A percentile compares a stretch with the other conserved stretches of the same genome.
phyloP scores from a whole-genome alignment of 2,797 vertebrate genomes.

The Diglossa cyanea region DNA sequence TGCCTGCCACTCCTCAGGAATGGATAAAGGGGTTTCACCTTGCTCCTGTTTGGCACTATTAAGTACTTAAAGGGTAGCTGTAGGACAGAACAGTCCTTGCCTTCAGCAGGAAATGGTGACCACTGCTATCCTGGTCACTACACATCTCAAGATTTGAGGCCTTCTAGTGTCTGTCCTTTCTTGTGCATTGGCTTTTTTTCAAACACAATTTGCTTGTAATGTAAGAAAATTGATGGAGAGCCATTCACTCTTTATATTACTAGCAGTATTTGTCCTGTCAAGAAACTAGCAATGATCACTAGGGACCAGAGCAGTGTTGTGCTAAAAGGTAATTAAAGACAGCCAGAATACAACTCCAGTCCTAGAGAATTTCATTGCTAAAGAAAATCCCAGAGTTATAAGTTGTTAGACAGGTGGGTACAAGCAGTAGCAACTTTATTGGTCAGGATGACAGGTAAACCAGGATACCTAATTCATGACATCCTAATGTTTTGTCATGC shows the following conservation, averaged over 20 bases:
- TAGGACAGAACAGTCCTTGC: neutral
- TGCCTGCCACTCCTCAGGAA: neutral
- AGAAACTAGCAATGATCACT: neutral
- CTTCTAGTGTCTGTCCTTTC: neutral
- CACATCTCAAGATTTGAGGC: neutral
- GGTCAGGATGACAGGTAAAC: neutral
- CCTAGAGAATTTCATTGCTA: neutral
- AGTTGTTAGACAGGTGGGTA: fast-evolving
- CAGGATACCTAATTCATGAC: neutral
- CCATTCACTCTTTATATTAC: neutral
- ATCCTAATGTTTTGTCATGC: neutral
- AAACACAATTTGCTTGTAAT: neutral
- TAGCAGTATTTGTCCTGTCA: neutral
- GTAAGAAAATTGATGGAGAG: neutral
- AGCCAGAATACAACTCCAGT: neutral
- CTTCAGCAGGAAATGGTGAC: neutral
- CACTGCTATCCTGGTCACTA: neutral
- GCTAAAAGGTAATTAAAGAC: neutral
- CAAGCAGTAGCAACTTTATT: neutral
- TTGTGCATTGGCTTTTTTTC: neutral
- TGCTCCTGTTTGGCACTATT: neutral
- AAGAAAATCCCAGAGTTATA: neutral
- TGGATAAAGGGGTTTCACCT: neutral
- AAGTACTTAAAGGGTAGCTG: neutral
- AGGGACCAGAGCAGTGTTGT: neutral